Percentiles rank a stretch among this genome's conserved stretches.
These are phyloP conservation scores for Hydrolagus affinis DNA, from an alignment of 2,113 vertebrate genomes.

Conservation along the genomic window DNA sequence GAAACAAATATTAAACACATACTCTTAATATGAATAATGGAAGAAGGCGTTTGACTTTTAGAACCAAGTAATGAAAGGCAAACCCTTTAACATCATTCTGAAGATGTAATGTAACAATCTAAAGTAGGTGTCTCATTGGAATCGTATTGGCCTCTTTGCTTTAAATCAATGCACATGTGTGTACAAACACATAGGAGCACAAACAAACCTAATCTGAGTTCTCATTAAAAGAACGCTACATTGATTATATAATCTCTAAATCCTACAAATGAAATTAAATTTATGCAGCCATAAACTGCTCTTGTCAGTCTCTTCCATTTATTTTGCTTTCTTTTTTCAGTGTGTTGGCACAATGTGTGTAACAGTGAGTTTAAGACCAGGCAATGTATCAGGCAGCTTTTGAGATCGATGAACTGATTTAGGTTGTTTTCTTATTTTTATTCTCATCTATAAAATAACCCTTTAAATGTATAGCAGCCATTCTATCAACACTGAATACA, in stretches of 20 bases:
- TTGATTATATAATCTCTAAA: background rate
- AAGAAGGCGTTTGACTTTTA: background rate
- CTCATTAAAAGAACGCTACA: background rate
- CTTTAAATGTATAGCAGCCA: background rate
- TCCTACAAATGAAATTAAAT: background rate
- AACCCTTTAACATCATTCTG: background rate
- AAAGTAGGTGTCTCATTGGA: background rate
- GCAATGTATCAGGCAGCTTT: background rate
- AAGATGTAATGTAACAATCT: constrained; percentile 3
- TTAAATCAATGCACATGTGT: too few species aligned
- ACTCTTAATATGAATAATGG: background rate
- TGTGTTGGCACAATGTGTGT: too few species aligned
- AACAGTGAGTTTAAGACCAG: too few species aligned
- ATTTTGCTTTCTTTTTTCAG: background rate
- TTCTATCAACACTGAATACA: background rate
- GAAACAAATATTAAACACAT: background rate
- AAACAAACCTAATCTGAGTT: background rate
- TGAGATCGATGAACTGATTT: background rate
- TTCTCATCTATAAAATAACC: background rate
- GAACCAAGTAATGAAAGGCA: constrained; percentile 1
- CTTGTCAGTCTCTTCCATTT: background rate
- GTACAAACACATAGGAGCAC: background rate
- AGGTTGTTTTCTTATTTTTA: background rate
- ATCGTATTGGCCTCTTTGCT: background rate
- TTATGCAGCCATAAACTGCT: background rate